Evolutionary conservation across 2,113 vertebrate genomes (phyloP).

Genomic region (Sebastes fasciatus): DNA sequence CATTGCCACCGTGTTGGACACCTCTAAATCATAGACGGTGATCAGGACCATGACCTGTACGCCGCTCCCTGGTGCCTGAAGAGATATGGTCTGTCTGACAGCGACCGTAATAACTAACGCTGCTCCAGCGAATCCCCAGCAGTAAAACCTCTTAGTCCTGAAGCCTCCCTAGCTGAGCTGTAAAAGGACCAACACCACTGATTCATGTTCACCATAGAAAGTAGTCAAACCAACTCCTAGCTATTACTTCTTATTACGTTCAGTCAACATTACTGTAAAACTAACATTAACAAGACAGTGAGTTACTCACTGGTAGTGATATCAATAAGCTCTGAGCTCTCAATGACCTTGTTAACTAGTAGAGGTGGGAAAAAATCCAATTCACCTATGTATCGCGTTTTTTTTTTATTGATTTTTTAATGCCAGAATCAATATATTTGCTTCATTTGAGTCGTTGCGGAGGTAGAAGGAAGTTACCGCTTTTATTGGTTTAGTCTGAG

Average conservation of each 20-base stretch:
- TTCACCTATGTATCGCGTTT: too few species aligned
- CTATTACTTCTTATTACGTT: neutral
- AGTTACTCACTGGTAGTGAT: neutral
- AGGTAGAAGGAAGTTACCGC: too few species aligned
- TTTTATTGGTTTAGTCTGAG: too few species aligned
- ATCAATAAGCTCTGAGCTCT: neutral
- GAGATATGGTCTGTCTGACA: constrained; percentile 23
- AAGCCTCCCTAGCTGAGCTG: constrained; percentile 39
- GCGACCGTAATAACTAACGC: constrained; percentile 46
- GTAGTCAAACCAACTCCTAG: neutral
- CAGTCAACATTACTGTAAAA: neutral
- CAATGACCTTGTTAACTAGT: constrained; percentile 13
- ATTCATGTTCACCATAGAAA: constrained; percentile 5
- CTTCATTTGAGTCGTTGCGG: too few species aligned
- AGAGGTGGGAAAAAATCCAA: too few species aligned
- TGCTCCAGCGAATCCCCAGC: constrained; percentile 43
- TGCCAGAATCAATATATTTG: too few species aligned
- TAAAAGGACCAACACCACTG: constrained; percentile 2
- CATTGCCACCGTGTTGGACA: neutral
- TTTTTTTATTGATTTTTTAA: too few species aligned
- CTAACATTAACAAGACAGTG: neutral
- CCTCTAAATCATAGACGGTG: neutral
- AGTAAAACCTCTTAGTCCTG: constrained; percentile 46
- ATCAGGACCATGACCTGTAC: constrained; percentile 10
- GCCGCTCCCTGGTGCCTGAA: constrained; percentile 10